Evolutionary conservation across 1,140 invertebrate species (phyloP), one percentile per base, ranked within the genome.

Genomic region (Popillia japonica): DNA sequence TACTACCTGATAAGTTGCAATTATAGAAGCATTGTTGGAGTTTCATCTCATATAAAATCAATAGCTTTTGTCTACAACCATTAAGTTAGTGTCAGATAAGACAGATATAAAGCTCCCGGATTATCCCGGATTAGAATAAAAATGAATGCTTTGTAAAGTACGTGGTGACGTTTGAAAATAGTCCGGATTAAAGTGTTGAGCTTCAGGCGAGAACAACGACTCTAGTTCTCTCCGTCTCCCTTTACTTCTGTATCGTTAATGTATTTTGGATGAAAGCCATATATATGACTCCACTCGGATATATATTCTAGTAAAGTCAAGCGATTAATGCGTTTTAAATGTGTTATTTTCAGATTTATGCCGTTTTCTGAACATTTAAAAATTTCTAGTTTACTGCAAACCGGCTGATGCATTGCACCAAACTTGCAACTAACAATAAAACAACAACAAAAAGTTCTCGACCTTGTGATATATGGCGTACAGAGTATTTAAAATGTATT

Each of bases 121-220:
- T 78, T 78, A 78, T 78, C 61, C 68, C 40, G 77, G 77, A 78
- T 78, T 78, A 78, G 77, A 72, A 78, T 78, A 78, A 78, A 78
- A 78, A 78, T 78, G 77, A 78, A 78, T 78, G 77, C 41, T 72
- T 20, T 64, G 42, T 78, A 72, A 78, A 78, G 77, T 78, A 78
- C 61, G 77, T 42, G 77, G 77, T 74, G 77, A 78, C 77, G 73
- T 72, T 78, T 44, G 77, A 42, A 78, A 78, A 73, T 40, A 40
- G 41, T 73, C 20, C 20, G 68, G 77, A 78, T 78, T 78, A 78
- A 73, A 78, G 72, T 34, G 72, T 74, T 41, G 34, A 42, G 72
- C 72, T 55, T 8, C n/a, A 23, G 11, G 27, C 41, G 68, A 40
- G 41, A 78, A 73, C 27, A 72, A 11, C 20, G 22, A 23, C 27